Base-by-base conservation (phyloP, 1,140 invertebrate species). In the Hycleus phaleratus region DNA sequence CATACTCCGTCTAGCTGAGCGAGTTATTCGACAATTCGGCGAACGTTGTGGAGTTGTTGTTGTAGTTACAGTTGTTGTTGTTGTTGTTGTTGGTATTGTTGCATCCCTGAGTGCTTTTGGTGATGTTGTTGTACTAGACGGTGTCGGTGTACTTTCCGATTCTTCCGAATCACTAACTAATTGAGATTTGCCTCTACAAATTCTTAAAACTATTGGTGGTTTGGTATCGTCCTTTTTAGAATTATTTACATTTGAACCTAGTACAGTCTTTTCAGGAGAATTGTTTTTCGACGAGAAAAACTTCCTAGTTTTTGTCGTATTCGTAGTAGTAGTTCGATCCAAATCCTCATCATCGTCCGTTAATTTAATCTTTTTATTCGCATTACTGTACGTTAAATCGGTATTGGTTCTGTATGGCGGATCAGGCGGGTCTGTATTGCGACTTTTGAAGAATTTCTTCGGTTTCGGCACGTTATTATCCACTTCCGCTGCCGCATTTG, bases 401-500 rank as follows among this genome's bases (percentile, higher is more conserved):
- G 59, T 42, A 48, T 12, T 61, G 58, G 48, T 61, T 64, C 26
- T 60, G 46, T 12, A 70, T 68, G 2, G 66, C 60, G 49, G 74
- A 56, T 77, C 79, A 3, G 77, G 69, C 10, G 79, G 72, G 46
- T 82, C 83, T 2, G 79, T 75, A 73, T 88, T 89, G 32, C 91
- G 79, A 67, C 89, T 92, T 71, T 94, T 94, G 71, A 93, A 93
- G 75, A 93, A 93, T 69, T 94, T 94, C 66, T 91, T 91, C 45
- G 90, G 90, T 70, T 90, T 91, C 43, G 71, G 71, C 25, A 62
- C 58, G 52, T 51, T 11, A 18, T 18, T 18, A 18, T 61, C 62
- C 11, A 45, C 50, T 57, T 58, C 62, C 12, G 62, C 18, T 18
- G 56, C 6, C 60, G 47, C 18, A 18, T 18, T 18, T 18, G 18